Percentiles rank a stretch among this genome's conserved stretches.
Evolutionary conservation across 2,113 vertebrate genomes (phyloP).

Genomic region (Pheucticus melanocephalus): DNA sequence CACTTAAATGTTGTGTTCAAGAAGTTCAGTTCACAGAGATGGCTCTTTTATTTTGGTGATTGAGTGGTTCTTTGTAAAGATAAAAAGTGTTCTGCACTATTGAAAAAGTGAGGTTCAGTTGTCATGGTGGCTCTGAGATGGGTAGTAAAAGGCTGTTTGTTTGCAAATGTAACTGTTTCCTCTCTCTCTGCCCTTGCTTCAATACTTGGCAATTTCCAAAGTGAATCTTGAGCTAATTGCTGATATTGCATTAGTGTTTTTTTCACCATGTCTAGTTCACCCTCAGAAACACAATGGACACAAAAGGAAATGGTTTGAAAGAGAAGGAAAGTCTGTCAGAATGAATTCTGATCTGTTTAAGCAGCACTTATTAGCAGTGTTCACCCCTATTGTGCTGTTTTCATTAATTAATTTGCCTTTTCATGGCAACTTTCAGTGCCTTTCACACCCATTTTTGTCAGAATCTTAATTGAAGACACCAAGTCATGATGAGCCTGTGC

Average conservation of each 20-base stretch:
- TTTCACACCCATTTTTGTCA: not conserved
- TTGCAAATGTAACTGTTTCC: not conserved
- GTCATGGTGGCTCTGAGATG: not conserved
- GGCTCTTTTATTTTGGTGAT: not conserved
- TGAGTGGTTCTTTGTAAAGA: not conserved
- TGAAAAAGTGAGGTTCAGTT: not conserved
- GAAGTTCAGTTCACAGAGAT: not conserved
- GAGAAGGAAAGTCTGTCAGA: not conserved
- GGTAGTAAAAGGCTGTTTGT: not conserved
- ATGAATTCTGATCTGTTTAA: not conserved
- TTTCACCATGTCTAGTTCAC: not conserved
- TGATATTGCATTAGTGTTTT: not conserved
- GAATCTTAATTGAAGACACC: not conserved
- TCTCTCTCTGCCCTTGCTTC: not conserved
- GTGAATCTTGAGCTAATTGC: not conserved
- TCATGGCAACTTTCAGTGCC: not conserved
- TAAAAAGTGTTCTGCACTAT: not conserved
- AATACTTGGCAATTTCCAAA: not conserved
- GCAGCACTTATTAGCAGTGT: not conserved
- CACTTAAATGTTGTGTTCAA: not conserved
- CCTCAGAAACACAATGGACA: not conserved
- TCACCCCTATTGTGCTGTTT: not conserved
- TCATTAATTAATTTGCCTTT: not conserved
- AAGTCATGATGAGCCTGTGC: not conserved
- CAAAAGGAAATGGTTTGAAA: not conserved